phyloP scores from a whole-genome alignment of 2,113 vertebrate genomes.

The Heloderma charlesbogerti region DNA sequence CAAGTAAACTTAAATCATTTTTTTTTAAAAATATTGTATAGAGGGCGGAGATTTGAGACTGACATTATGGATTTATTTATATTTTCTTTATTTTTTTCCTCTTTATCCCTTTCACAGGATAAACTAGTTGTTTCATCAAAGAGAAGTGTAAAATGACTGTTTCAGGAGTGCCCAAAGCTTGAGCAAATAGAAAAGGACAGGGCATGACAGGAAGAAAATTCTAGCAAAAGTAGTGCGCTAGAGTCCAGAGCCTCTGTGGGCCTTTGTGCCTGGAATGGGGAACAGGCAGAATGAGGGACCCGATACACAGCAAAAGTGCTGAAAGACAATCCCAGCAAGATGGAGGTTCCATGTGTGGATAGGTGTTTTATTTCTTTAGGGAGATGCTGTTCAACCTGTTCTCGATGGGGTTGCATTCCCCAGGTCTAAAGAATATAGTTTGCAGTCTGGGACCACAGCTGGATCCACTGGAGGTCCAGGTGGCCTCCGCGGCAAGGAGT shows the following conservation, averaged over 20 bases:
- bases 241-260: conserved; percentile 29
- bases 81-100: conserved; percentile 64
- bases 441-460: not conserved
- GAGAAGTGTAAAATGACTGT: conserved; percentile 51
- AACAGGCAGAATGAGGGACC: not conserved
- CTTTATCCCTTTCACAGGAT: conserved; percentile 65
- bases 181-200: conserved; percentile 50
- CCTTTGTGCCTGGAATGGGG: not conserved
- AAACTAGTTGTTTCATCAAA: conserved; percentile 48
- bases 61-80: conserved; percentile 71
- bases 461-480: not conserved
- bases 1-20: conserved; percentile 75
- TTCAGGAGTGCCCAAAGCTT: conserved; percentile 45
- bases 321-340: not conserved
- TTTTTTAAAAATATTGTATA: conserved; percentile 66
- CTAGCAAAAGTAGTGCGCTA: not conserved
- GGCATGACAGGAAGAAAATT: not conserved
- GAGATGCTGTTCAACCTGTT: not conserved
- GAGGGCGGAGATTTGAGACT: conserved; percentile 66
- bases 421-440: not conserved
- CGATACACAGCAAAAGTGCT: not conserved
- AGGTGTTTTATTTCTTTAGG: not conserved
- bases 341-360: not conserved
- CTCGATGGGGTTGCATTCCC: not conserved
- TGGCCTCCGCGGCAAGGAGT: not conserved